Evolutionary conservation across 2,888 invertebrate genomes (phyloP).

Genomic region (Tipula lateralis): DNA sequence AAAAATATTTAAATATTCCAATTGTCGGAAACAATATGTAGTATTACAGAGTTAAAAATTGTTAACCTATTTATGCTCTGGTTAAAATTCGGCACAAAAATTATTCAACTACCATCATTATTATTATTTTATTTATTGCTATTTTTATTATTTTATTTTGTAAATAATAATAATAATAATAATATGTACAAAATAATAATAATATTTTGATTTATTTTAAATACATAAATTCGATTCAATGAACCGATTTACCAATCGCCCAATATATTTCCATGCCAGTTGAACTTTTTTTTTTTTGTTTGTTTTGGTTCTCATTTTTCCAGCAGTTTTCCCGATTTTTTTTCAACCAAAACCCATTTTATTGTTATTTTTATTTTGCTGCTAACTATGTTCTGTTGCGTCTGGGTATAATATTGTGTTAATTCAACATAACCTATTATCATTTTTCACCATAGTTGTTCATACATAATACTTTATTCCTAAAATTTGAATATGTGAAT

Average conservation of each 20-base stretch:
- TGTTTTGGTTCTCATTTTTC: neutral
- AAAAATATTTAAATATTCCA: neutral
- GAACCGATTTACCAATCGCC: conserved; percentile 11
- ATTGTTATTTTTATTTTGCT: neutral
- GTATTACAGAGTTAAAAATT: neutral
- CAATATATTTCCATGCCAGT: neutral
- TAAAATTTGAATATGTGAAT: no score
- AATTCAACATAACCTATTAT: neutral
- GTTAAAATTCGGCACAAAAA: neutral
- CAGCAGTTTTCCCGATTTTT: neutral
- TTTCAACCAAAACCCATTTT: neutral
- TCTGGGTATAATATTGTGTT: neutral
- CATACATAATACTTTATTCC: no score
- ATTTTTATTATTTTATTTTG: neutral
- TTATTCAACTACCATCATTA: neutral
- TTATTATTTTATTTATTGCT: neutral
- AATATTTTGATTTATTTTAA: neutral
- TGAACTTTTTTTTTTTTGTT: neutral
- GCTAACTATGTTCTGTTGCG: neutral
- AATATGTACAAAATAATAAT: neutral
- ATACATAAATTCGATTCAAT: neutral
- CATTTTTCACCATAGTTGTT: neutral
- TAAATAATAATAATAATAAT: neutral
- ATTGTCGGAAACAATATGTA: neutral
- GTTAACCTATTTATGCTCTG: neutral